Conservation (phyloP, 2,888 invertebrate species). For the Tinea semifulvella region DNA sequence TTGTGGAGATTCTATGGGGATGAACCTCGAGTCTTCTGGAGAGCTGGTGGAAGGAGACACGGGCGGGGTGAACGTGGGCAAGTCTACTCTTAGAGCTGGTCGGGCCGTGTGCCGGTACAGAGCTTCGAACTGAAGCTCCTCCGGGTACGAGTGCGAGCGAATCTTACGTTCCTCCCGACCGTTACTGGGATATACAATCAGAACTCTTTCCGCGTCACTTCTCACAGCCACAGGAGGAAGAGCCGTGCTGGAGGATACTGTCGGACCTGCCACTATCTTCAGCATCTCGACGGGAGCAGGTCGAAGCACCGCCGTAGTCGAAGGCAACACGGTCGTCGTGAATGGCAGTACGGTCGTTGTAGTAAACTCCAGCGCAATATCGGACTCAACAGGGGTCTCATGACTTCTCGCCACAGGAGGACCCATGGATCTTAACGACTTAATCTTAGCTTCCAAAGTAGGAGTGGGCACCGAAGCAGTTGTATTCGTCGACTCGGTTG, state of each 20-base stretch:
- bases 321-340: constrained; percentile 29
- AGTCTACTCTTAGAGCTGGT: constrained; percentile 57
- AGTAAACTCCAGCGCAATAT: constrained; percentile 31
- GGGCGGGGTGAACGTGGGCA: constrained; percentile 67
- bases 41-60: constrained; percentile 24
- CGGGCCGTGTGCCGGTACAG: constrained; percentile 52
- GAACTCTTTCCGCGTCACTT: constrained; percentile 52
- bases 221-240: constrained; percentile 51
- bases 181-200: constrained; percentile 62
- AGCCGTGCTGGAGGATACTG: constrained; percentile 46
- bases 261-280: constrained; percentile 43
- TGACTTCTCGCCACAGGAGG: constrained; percentile 51
- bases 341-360: constrained; percentile 30
- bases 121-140: constrained; percentile 60
- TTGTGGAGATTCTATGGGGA: constrained; percentile 33
- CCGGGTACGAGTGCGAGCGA: constrained; percentile 56
- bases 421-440: constrained; percentile 45
- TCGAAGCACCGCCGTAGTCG: constrained; percentile 28
- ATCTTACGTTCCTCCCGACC: constrained; percentile 58
- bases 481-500: constrained; percentile 52
- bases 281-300: constrained; percentile 48
- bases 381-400: constrained; percentile 51
- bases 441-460: constrained; percentile 61
- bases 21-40: constrained; percentile 32
- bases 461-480: constrained; percentile 54